Evolutionary conservation across 2,797 vertebrate genomes (phyloP), one percentile per base, ranked within the genome.

Genomic region (Sylvia borin): DNA sequence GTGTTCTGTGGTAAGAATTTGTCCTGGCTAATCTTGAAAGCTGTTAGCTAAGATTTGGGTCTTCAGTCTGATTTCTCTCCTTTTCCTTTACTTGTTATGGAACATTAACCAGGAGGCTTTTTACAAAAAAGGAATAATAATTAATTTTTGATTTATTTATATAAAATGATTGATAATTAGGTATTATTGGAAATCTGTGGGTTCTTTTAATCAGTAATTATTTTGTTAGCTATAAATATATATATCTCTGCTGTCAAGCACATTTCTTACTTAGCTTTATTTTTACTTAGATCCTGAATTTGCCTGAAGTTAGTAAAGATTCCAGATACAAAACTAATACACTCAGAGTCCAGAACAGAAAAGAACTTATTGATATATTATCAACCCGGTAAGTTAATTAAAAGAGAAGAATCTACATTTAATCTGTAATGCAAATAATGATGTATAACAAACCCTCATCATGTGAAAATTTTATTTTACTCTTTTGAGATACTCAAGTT

Each of bases 271-370:
- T 90, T 14, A 19, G 16, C 5, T 94, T 88, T 96, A 70, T 96
- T 92, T 95, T 96, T 53, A 40, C 96, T 95, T 97, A 99, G 99
- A 97, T 99, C 74, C 95, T 99, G 96, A 97, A 98, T 90, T 97
- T 99, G 95, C 95, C 80, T 85, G 96, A 98, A 85, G 91, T 99
- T 87, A 96, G 97, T 75, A 92, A 97, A 62, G 98, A 99, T 83
- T 95, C 97, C 21, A 98, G 98, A 82, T 99, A 98, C 96, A 98
- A 98, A 97, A 99, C 97, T 84, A 99, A 99, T 97, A 96, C 96
- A 21, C 98, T 99, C 92, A 98, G 99, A 93, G 99, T 99, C 68
- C 96, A 98, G 80, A 98, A 99, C 97, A 98, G 99, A 85, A 97
- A 97, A 95, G 96, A 98, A 42, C 98, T 99, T 90, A 95, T 97